Evolutionary conservation across 2,888 invertebrate species (phyloP).

Genomic region (Cybosia mesomella): DNA sequence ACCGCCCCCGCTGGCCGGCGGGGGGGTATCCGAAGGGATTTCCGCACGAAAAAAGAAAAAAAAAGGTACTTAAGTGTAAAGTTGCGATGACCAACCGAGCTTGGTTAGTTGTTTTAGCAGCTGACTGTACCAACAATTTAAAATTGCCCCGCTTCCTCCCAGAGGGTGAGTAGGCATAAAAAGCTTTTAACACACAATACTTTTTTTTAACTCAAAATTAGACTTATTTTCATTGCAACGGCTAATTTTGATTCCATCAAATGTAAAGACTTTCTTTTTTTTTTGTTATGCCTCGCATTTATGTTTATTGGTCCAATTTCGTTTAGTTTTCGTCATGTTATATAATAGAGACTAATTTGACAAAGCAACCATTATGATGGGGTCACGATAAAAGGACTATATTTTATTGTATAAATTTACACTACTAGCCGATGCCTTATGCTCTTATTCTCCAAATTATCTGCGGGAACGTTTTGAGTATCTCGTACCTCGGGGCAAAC

Average conservation of each 20-base stretch:
- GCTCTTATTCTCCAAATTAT: no score
- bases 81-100: background rate
- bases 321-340: conserved; percentile 24
- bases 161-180: conserved; percentile 64
- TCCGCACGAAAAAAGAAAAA: no score
- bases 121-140: conserved; percentile 59
- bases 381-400: background rate
- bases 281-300: conserved; percentile 14
- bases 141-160: conserved; percentile 63
- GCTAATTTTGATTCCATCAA: conserved; percentile 56
- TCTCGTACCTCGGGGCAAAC: no score
- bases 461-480: no score
- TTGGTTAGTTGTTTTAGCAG: background rate
- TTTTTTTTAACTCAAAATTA: conserved; percentile 60
- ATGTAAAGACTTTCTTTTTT: conserved; percentile 25
- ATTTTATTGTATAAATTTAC: conserved; percentile 4
- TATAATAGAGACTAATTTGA: conserved; percentile 38
- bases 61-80: no score
- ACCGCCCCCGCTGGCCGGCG: no score
- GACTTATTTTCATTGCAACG: conserved; percentile 58
- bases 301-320: conserved; percentile 28
- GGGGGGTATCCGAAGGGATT: no score
- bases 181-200: conserved; percentile 67
- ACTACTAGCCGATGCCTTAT: no score
- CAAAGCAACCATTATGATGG: conserved; percentile 25